Percentiles rank a stretch among this genome's conserved stretches.
These are phyloP conservation scores for Papilio polytes DNA, from an alignment of 1,140 invertebrate genomes.

Conservation along the genomic window DNA sequence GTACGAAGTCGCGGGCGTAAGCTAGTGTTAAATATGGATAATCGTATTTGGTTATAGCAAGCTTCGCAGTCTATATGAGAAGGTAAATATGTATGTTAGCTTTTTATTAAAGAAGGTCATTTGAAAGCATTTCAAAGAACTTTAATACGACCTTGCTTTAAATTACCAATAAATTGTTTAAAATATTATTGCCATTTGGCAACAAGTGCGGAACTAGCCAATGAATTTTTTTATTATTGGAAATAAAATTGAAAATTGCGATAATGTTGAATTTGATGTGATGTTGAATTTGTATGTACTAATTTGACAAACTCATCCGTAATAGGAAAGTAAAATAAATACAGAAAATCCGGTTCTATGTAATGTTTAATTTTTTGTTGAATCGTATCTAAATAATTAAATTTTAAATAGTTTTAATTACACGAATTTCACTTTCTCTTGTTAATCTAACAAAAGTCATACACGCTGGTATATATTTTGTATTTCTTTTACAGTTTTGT, in stretches of 20 bases:
- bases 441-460: not conserved
- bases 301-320: too few relatives aligned
- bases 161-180: not conserved
- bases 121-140: not conserved
- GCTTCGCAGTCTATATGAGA: not conserved
- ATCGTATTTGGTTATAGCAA: not conserved
- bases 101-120: not conserved
- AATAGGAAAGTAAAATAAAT: too few relatives aligned
- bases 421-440: not conserved
- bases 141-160: not conserved
- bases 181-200: not conserved
- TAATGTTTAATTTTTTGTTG: too few relatives aligned
- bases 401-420: not conserved
- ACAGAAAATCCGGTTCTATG: too few relatives aligned
- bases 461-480: not conserved
- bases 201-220: not conserved
- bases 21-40: not conserved
- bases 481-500: slow-evolving; percentile 13
- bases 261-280: too few relatives aligned
- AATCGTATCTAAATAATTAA: too few relatives aligned
- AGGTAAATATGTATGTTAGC: not conserved
- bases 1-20: not conserved
- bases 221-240: not conserved
- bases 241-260: not conserved
- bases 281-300: too few relatives aligned